Evolutionary conservation across 2,797 vertebrate genomes (phyloP).

Genomic region (Otus scops): DNA sequence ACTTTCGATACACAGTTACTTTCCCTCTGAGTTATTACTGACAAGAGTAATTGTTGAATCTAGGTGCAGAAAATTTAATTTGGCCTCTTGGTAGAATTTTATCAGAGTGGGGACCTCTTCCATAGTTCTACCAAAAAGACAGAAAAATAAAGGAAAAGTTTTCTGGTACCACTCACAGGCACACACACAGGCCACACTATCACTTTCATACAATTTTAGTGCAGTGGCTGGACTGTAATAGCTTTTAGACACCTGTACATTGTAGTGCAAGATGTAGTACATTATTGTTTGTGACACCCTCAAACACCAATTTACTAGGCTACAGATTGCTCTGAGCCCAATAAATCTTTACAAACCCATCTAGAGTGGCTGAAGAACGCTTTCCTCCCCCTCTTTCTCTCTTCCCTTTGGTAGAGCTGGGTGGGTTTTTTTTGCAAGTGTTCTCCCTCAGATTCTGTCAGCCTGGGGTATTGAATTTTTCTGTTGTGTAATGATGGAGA

Average conservation of each 20-base stretch:
- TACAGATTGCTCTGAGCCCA: constrained; percentile 67
- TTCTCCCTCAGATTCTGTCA: constrained; percentile 17
- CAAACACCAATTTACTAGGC: constrained; percentile 77
- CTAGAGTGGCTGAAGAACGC: neutral
- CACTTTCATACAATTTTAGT: constrained; percentile 70
- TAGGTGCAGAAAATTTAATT: constrained; percentile 64
- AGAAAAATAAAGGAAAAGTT: constrained; percentile 57
- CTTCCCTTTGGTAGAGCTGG: neutral
- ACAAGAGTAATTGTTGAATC: constrained; percentile 17
- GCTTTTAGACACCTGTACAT: constrained; percentile 70
- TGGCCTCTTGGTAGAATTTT: constrained; percentile 45
- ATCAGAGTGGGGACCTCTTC: constrained; percentile 11
- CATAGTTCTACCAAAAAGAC: constrained; percentile 42
- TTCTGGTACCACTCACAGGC: constrained; percentile 44
- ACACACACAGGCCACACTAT: constrained; percentile 8
- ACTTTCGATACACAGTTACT: constrained; percentile 35
- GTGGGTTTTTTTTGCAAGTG: neutral
- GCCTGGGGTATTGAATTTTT: neutral
- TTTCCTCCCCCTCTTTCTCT: neutral
- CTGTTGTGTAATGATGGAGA: neutral
- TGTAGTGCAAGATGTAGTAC: constrained; percentile 61
- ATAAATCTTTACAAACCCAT: constrained; percentile 74
- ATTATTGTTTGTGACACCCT: constrained; percentile 77
- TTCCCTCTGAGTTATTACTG: constrained; percentile 47
- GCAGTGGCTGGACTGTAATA: constrained; percentile 63